phyloP scores from a whole-genome alignment of 1,140 invertebrate species.

The Trinorchestia longiramus region DNA sequence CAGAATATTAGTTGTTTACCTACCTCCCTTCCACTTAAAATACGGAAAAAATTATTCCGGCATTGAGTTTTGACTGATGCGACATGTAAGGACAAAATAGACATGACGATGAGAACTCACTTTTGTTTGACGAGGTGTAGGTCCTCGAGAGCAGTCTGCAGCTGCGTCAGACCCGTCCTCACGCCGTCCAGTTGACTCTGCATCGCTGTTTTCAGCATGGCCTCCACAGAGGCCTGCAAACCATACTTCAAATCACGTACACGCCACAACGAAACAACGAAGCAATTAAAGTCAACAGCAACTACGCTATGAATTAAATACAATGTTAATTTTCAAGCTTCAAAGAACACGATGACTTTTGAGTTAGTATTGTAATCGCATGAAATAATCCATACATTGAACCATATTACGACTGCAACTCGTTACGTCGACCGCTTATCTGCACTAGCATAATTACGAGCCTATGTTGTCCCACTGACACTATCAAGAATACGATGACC shows the following conservation, averaged over 20 bases:
- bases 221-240: constrained; percentile 91
- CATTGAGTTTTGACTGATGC: too few relatives aligned
- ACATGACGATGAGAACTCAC: constrained; percentile 60
- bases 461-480: too few relatives aligned
- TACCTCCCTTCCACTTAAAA: too few relatives aligned
- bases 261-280: not conserved
- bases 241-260: not conserved
- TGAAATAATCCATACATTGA: not conserved
- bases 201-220: constrained; percentile 97
- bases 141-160: constrained; percentile 86
- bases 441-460: too few relatives aligned
- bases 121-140: constrained; percentile 78
- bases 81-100: too few relatives aligned
- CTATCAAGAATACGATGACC: too few relatives aligned
- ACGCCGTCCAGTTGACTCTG: constrained; percentile 98
- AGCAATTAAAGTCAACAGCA: not conserved
- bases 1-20: too few relatives aligned
- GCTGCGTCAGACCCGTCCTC: constrained; percentile 89
- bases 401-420: too few relatives aligned
- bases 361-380: too few relatives aligned
- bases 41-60: too few relatives aligned
- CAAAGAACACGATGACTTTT: too few relatives aligned
- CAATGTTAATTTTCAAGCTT: not conserved
- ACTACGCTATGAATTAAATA: not conserved
- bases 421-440: too few relatives aligned